These are phyloP conservation scores for Nycticebus coucang DNA, from an alignment of 2,113 vertebrate genomes.

Conservation along the genomic window DNA sequence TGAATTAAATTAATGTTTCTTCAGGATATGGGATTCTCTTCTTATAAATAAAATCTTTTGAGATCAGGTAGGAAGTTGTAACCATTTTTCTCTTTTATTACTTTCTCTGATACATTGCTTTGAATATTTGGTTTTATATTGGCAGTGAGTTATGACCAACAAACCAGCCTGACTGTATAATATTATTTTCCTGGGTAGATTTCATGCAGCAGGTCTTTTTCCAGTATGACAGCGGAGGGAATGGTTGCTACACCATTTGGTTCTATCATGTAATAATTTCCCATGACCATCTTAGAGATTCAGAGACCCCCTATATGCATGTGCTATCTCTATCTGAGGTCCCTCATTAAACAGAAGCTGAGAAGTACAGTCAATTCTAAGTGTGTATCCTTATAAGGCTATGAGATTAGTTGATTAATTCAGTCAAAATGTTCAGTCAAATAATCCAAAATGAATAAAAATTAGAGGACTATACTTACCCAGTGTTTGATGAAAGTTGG, in stretches of 20 bases:
- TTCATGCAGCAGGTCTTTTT: conserved; percentile 8
- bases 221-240: neutral
- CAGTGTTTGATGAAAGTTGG: neutral
- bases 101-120: conserved; percentile 58
- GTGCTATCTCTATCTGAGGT: neutral
- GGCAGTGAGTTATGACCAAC: conserved; percentile 50
- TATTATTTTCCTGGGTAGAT: conserved; percentile 1
- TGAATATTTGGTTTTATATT: conserved; percentile 71
- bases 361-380: neutral
- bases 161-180: conserved; percentile 19
- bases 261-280: conserved; percentile 11
- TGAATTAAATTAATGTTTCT: conserved; percentile 75
- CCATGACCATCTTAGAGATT: neutral
- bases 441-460: conserved; percentile 53
- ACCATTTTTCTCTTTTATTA: conserved; percentile 74
- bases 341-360: neutral
- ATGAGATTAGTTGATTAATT: neutral
- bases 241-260: neutral
- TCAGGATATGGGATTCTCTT: conserved; percentile 65
- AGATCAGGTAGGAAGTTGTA: conserved; percentile 74
- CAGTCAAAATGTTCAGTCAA: neutral
- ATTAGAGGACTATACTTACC: neutral
- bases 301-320: neutral
- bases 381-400: neutral
- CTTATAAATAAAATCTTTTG: conserved; percentile 76